A percentile compares a stretch with the other conserved stretches of the same genome.
These are phyloP conservation scores for Saimiri boliviensis DNA, from an alignment of 2,113 vertebrate species.

Conservation along the genomic window DNA sequence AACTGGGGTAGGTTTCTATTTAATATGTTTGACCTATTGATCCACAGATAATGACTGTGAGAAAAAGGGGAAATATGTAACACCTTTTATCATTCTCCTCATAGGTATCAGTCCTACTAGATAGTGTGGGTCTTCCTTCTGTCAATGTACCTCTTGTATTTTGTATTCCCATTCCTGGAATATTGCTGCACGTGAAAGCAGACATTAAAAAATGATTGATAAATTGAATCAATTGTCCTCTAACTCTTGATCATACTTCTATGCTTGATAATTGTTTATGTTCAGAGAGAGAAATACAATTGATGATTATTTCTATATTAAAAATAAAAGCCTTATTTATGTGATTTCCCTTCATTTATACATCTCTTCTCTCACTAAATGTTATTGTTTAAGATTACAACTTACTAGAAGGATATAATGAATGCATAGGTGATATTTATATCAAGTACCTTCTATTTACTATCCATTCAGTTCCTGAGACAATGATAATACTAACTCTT, in stretches of 20 bases:
- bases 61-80: background rate
- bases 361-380: background rate
- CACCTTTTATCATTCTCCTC: background rate
- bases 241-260: background rate
- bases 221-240: background rate
- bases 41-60: background rate
- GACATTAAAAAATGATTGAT: background rate
- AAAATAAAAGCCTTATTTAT: background rate
- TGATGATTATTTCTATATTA: background rate
- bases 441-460: background rate
- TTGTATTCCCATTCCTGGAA: background rate
- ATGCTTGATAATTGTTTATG: background rate
- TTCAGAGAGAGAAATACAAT: background rate
- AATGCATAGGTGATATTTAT: background rate
- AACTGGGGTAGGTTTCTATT: background rate
- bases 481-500: background rate
- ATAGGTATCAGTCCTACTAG: background rate
- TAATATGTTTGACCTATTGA: background rate
- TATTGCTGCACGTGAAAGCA: background rate
- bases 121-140: background rate
- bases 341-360: background rate
- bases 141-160: background rate
- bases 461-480: background rate
- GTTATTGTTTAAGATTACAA: background rate
- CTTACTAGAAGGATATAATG: background rate